phyloP scores from a whole-genome alignment of 2,888 invertebrate species.

The Lasioglossum morio region DNA sequence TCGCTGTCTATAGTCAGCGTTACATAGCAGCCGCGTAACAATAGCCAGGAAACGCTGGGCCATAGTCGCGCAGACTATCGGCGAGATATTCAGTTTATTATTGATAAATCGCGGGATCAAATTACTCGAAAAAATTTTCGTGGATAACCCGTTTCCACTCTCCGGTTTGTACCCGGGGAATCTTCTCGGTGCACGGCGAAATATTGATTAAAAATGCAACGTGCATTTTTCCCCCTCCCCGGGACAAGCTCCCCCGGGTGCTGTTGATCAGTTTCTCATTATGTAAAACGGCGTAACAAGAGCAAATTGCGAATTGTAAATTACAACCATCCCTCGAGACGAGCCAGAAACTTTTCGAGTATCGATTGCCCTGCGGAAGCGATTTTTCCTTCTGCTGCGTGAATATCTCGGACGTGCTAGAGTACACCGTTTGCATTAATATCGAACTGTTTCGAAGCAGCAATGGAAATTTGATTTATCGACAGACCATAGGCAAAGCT shows the following conservation, averaged over 20 bases:
- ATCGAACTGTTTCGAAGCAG: not conserved
- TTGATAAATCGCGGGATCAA: not conserved
- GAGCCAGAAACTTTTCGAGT: conserved; percentile 11
- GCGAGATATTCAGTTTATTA: not conserved
- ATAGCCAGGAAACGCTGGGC: not conserved
- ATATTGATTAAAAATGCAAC: not conserved
- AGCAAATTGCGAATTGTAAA: conserved; percentile 38
- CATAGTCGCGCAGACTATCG: not conserved
- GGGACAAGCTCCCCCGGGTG: not conserved
- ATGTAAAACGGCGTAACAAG: conserved; percentile 32
- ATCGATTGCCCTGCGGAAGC: conserved; percentile 29
- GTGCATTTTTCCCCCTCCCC: too few species aligned
- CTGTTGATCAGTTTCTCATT: conserved; percentile 11
- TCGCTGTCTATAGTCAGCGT: not conserved
- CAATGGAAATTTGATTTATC: not conserved
- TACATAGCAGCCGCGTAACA: not conserved
- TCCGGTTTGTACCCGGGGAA: not conserved
- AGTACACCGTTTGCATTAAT: not conserved
- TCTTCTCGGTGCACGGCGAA: not conserved
- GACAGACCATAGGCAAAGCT: not conserved
- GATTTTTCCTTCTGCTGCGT: not conserved
- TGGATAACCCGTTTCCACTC: not conserved
- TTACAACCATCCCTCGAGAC: conserved; percentile 22
- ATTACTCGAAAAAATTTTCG: not conserved
- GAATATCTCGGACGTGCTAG: not conserved